Conservation (phyloP, 2,113 vertebrate genomes). For the Petaurus breviceps region DNA sequence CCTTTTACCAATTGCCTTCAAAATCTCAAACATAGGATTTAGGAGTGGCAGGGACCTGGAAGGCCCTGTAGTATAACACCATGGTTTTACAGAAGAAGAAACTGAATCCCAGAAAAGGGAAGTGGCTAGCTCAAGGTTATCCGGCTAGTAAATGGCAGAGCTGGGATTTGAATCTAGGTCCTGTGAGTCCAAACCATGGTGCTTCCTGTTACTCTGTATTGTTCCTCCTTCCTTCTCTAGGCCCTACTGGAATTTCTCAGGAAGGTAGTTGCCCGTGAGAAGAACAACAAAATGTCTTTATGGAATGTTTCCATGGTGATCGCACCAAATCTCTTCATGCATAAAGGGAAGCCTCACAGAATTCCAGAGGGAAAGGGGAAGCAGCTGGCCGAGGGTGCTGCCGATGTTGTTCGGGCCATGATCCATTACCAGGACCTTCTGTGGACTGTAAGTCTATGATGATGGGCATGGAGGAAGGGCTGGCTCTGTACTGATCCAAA, state of each 20-base stretch:
- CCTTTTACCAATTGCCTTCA: not conserved
- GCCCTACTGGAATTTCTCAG: constrained; percentile 92
- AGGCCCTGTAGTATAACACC: not conserved
- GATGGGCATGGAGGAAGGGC: not conserved
- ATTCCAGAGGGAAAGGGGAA: constrained; percentile 90
- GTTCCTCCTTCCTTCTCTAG: constrained; percentile 73
- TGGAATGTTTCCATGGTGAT: constrained; percentile 95
- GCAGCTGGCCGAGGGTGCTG: constrained; percentile 89
- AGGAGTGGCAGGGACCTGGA: not conserved
- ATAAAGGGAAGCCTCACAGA: constrained; percentile 87
- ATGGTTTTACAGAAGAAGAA: not conserved
- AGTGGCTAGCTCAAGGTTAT: not conserved
- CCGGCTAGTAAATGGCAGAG: not conserved
- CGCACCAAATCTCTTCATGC: constrained; percentile 94
- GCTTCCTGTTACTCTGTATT: not conserved
- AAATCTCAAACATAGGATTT: not conserved
- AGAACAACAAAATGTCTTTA: constrained; percentile 93
- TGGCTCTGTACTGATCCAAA: not conserved
- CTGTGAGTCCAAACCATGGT: not conserved
- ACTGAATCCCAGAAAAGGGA: not conserved
- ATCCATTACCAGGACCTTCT: constrained; percentile 93
- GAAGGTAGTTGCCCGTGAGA: constrained; percentile 90
- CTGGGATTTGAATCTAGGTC: not conserved
- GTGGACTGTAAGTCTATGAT: constrained; percentile 89
- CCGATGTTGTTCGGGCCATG: constrained; percentile 90